These are phyloP conservation scores for Aepyceros melampus DNA, from an alignment of 2,113 vertebrate species.

Conservation along the genomic window DNA sequence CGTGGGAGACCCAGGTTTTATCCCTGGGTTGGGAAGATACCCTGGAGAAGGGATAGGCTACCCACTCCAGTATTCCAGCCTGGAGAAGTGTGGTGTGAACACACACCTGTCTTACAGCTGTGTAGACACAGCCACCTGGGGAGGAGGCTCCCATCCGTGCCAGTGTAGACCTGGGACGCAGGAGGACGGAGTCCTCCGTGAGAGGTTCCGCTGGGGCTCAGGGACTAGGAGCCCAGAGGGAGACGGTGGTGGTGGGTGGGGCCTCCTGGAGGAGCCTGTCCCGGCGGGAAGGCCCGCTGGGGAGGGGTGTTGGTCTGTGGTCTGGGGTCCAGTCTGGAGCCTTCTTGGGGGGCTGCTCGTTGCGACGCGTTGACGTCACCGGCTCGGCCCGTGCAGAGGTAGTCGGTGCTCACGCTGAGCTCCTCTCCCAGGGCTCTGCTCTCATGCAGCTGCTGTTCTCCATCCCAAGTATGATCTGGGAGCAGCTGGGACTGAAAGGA, in stretches of 20 bases:
- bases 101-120: rapidly evolving
- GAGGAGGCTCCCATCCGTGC: rapidly evolving
- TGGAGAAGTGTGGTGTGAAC: background rate
- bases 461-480: background rate
- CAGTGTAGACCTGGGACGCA: rapidly evolving
- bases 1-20: background rate
- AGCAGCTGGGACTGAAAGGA: background rate
- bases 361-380: rapidly evolving
- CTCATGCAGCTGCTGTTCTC: background rate
- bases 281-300: rapidly evolving
- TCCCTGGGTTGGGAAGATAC: background rate
- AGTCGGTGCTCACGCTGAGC: rapidly evolving
- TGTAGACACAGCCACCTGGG: background rate
- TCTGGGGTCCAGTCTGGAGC: rapidly evolving
- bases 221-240: background rate
- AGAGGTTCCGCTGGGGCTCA: rapidly evolving
- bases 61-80: background rate
- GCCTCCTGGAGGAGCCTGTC: background rate
- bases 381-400: background rate
- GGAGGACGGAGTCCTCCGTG: rapidly evolving
- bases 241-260: background rate
- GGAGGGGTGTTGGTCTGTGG: rapidly evolving
- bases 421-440: no score
- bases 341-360: background rate
- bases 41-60: background rate